Evolutionary conservation across 2,888 invertebrate species (phyloP).

Genomic region (Creontiades dilutus): DNA sequence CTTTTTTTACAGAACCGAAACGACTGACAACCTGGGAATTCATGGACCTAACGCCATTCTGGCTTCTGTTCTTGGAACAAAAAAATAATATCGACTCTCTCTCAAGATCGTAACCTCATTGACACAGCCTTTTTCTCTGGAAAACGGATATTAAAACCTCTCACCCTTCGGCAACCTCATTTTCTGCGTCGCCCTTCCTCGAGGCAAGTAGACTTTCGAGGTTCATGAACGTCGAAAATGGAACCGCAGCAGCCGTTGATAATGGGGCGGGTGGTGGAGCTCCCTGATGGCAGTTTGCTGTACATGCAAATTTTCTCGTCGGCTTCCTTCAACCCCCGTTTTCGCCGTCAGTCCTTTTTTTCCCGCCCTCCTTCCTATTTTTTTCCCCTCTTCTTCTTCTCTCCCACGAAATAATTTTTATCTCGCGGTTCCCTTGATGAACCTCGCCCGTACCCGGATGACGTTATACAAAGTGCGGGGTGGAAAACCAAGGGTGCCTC

Average conservation of each 20-base stretch:
- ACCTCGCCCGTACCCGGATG: constrained; percentile 55
- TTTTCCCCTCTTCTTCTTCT: not conserved
- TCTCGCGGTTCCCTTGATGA: constrained; percentile 42
- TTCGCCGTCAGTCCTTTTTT: constrained; percentile 6
- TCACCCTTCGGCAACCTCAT: constrained; percentile 49
- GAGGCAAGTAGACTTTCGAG: constrained; percentile 1
- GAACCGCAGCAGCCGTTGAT: constrained; percentile 33
- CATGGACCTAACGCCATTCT: not conserved
- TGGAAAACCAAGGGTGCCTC: constrained; percentile 49
- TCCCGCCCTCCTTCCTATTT: not conserved
- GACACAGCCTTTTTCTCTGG: constrained; percentile 47
- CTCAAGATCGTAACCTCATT: constrained; percentile 59
- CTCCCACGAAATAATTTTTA: constrained; percentile 56
- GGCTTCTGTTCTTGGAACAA: not conserved
- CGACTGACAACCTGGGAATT: no score
- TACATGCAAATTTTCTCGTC: constrained; percentile 66
- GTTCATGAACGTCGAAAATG: constrained; percentile 54
- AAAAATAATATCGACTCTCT: constrained; percentile 31
- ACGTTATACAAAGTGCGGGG: constrained; percentile 63
- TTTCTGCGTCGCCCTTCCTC: constrained; percentile 11
- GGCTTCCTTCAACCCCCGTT: constrained; percentile 3
- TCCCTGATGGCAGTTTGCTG: constrained; percentile 65
- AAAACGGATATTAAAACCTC: constrained; percentile 67
- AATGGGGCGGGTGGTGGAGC: constrained; percentile 8
- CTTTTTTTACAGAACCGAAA: no score